Evolutionary conservation across 2,113 vertebrate species (phyloP).

Genomic region (Lepus europaeus): DNA sequence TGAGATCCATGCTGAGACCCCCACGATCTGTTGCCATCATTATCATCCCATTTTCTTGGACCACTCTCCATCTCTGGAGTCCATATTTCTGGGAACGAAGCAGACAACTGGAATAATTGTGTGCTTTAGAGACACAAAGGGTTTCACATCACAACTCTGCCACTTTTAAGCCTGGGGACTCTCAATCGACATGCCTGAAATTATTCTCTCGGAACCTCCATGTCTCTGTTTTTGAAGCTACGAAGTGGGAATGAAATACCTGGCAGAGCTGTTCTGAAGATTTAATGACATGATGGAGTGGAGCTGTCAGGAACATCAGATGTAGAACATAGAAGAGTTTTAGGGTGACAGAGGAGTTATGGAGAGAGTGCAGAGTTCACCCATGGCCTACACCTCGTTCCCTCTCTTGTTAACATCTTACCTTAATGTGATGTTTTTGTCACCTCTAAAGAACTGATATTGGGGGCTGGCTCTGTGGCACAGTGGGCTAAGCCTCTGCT

Average conservation of each 20-base stretch:
- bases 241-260: background rate
- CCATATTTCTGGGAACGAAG: background rate
- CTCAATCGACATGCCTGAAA: background rate
- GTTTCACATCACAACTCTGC: background rate
- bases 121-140: background rate
- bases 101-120: background rate
- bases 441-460: background rate
- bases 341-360: background rate
- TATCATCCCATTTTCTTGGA: background rate
- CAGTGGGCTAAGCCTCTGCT: no score
- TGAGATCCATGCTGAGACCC: no score
- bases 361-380: background rate
- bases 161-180: background rate
- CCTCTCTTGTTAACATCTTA: background rate
- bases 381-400: background rate
- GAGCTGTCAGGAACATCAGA: background rate
- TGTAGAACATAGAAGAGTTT: background rate
- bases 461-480: no score
- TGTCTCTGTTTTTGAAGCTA: slow-evolving; percentile 22
- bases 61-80: background rate
- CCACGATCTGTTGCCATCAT: no score
- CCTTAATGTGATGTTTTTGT: background rate
- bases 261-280: background rate
- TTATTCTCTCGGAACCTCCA: background rate
- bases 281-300: background rate